Base-by-base conservation (phyloP, 2,113 vertebrate genomes). In the Serinus canaria region DNA sequence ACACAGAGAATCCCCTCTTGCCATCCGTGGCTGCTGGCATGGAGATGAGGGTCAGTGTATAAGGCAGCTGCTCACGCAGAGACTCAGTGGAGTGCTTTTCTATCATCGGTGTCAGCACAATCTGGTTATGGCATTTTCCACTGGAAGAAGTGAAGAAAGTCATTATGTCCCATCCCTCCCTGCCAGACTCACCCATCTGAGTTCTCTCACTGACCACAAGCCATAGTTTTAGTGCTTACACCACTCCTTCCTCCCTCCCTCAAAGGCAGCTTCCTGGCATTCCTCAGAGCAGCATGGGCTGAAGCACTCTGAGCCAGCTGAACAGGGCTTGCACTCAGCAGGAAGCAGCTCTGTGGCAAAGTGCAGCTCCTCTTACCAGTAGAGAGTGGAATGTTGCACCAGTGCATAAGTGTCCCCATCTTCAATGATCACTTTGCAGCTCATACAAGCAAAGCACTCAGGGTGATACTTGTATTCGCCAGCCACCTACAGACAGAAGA, bases 401-500 rank as follows among this genome's bases (percentile, higher is more conserved):
- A 99, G 98, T 4, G 99, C 99, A 5, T 99, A 99, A 2, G 99
- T 98, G 64, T 99, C 99, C 52, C 98, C 97, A 85, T 99, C 99
- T 72, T 99, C 99, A 37, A 99, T 99, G 96, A 99, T 98, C 97
- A 99, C 99, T 96, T 98, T 99, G 98, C 99, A 99, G 96, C 98
- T 98, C 97, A 99, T 98, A 84, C 99, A 99, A 25, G 98, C 98
- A 89, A 99, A 99, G 96, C 99, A 99, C 95, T 99, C 99, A 0
- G 99, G 99, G 96, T 99, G 99, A 96, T 99, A 99, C 96, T 99
- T 99, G 98, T 99, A 99, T 82, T 99, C 99, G 31, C 99, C 99
- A 5, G 99, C 99, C 97, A 99, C 99, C 99, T 99, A 97, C 95
- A 85, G 89, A 98, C 90, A 97, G 47, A 58, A 98, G 37, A 31